Conservation (phyloP, 2,888 invertebrate species). For the Ametastegia equiseti region DNA sequence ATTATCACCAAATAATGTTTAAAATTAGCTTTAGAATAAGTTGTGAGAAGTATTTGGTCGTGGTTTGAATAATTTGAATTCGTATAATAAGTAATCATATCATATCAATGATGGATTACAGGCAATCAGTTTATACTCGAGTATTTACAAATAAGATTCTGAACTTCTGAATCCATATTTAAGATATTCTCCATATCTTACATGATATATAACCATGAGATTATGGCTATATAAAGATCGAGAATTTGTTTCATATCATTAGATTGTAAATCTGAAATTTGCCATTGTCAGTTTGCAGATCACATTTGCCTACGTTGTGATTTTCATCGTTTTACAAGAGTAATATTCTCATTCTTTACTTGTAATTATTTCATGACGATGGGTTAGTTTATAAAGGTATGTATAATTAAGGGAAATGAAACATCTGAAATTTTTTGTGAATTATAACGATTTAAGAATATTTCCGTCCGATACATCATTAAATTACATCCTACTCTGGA, state of each 20-base stretch:
- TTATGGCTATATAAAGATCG: not conserved
- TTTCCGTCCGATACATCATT: not conserved
- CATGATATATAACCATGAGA: not conserved
- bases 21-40: not conserved
- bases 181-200: not conserved
- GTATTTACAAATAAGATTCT: slow-evolving; percentile 6
- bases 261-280: not conserved
- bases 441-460: not conserved
- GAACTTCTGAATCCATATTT: not conserved
- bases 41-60: not conserved
- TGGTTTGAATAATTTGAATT: not conserved
- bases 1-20: not conserved
- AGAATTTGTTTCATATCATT: not conserved
- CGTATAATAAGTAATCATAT: slow-evolving; percentile 3
- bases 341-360: not conserved
- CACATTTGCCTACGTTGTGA: not conserved
- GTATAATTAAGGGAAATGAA: not conserved
- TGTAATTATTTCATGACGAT: not conserved
- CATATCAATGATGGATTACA: not conserved
- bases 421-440: not conserved
- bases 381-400: not conserved
- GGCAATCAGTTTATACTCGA: not conserved
- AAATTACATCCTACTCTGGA: not conserved
- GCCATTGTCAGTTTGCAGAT: not conserved
- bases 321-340: slow-evolving; percentile 9